Evolutionary conservation across 2,888 invertebrate genomes (phyloP), one percentile per base, ranked within the genome.

Genomic region (Magallana nippona): DNA sequence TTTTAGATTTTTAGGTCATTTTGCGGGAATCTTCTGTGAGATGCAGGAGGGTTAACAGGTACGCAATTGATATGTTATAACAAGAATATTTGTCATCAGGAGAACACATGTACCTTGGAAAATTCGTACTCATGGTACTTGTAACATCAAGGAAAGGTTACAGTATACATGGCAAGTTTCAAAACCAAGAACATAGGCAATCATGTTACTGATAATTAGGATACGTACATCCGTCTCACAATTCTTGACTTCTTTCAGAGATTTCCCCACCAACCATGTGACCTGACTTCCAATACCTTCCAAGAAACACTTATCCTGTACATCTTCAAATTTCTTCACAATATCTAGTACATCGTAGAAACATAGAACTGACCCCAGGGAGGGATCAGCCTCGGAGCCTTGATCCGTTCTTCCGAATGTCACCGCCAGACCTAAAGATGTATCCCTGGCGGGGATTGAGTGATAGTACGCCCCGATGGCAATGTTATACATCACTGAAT

Each of bases 311-410:
- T 84, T 63, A 32, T 81, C 8, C 60, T 83, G 84, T 15, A 84
- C 56, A 17, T 44, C 17, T 13, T 81, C 55, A 78, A 86, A 82
- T 58, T 71, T 81, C 56, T 60, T 71, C 5, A 60, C 56, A 32
- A 86, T 83, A 58, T 83, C 83, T 2, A 63, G 22, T 13, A 86
- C 78, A 55, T 81, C 62, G 58, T 77, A 86, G n/a, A 78, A 62
- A 55, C 86, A 86, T 19, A 86, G 55, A n/a, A 81, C 86, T 11
- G 86, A 86, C 5, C 84, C 84, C 19, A 63, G 19, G 1, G 19
- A 27, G 11, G 32, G 57, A 55, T 83, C 79, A 55, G 83, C 81
- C 17, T 81, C 71, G n/a, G 81, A 77, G 11, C 22, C 32, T 58
- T 71, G 56, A 0, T 57, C 56, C n/a, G 63, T 71, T 19, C 79